phyloP scores from a whole-genome alignment of 1,140 invertebrate genomes.

The Scaptomyza graminum region DNA sequence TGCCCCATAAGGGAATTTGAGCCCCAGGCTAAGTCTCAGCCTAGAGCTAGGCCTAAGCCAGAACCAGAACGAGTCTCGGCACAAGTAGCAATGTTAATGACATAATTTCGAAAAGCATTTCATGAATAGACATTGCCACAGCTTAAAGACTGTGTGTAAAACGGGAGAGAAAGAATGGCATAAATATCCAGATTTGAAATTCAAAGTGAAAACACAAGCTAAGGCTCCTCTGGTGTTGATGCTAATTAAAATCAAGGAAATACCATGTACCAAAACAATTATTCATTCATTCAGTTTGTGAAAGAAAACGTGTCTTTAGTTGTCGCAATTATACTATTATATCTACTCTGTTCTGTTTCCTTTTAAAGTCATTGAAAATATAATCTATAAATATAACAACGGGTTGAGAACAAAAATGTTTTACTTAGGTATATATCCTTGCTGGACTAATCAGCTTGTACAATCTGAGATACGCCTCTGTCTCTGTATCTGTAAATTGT shows the following conservation, averaged over 20 bases:
- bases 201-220: slow-evolving; percentile 47
- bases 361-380: not conserved
- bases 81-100: slow-evolving; percentile 75
- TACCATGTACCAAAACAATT: slow-evolving; percentile 2
- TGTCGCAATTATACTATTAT: too few relatives aligned
- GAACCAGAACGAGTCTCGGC: slow-evolving; percentile 55
- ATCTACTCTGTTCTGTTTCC: not conserved
- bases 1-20: slow-evolving; percentile 13
- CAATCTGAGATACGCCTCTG: slow-evolving; percentile 62
- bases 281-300: slow-evolving; percentile 29
- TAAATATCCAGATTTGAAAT: slow-evolving; percentile 53
- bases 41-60: not conserved
- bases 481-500: slow-evolving; percentile 1
- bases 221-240: slow-evolving; percentile 40
- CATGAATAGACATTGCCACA: slow-evolving; percentile 65
- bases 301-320: not conserved
- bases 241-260: slow-evolving; percentile 42
- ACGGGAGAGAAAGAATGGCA: slow-evolving; percentile 33
- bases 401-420: not conserved
- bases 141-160: slow-evolving; percentile 8
- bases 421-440: not conserved
- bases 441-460: slow-evolving; percentile 32
- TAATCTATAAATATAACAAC: not conserved
- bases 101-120: slow-evolving; percentile 77
- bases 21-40: not conserved